phyloP scores from a whole-genome alignment of 1,140 invertebrate genomes.

The Octopus sinensis region DNA sequence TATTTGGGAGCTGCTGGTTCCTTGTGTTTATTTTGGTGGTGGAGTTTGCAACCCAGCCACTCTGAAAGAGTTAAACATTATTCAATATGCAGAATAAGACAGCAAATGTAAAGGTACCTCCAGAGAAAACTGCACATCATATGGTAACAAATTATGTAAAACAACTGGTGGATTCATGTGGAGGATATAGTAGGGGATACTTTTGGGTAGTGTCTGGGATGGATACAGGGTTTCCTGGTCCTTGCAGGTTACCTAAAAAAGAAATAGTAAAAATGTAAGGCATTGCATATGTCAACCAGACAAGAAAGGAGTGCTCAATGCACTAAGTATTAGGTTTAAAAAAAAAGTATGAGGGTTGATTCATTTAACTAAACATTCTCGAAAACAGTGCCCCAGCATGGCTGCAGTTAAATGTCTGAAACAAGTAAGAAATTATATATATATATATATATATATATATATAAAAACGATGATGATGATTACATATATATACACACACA shows the following conservation, averaged over 20 bases:
- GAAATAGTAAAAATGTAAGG: background rate
- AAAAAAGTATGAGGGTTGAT: no score
- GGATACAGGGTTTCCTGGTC: slow-evolving; percentile 57
- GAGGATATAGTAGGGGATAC: slow-evolving; percentile 72
- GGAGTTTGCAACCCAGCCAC: no score
- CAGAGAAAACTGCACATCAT: slow-evolving; percentile 52
- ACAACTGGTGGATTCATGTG: slow-evolving; percentile 70
- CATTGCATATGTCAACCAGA: background rate
- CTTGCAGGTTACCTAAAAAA: slow-evolving; percentile 57
- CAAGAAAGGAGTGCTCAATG: background rate
- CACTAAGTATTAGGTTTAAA: background rate
- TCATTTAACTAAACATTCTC: no score
- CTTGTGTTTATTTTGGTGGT: no score
- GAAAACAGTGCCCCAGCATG: no score
- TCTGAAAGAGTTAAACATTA: background rate
- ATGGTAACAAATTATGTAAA: slow-evolving; percentile 74
- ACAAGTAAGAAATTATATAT: no score
- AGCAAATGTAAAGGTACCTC: slow-evolving; percentile 37
- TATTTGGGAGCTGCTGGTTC: no score
- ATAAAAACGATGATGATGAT: no score
- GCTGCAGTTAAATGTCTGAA: no score
- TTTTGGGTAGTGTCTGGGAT: slow-evolving; percentile 49
- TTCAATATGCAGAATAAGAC: background rate
- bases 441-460: no score
- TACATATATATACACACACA: no score